Percentiles rank a stretch among this genome's conserved stretches.
Evolutionary conservation across 2,797 vertebrate species (phyloP).

Genomic region (Capromys pilorides): DNA sequence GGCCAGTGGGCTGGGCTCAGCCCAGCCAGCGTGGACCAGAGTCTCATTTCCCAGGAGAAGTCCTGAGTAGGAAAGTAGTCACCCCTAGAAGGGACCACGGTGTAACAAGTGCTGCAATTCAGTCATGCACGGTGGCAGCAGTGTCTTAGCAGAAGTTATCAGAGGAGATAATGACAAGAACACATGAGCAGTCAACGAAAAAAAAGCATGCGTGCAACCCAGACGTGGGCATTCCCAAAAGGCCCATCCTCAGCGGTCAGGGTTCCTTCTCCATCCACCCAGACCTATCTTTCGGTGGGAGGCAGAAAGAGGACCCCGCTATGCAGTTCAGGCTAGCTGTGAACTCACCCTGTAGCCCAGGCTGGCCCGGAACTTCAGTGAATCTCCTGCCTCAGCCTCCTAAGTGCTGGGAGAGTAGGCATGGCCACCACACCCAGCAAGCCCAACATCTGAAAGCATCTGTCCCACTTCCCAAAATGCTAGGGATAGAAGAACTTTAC

Average conservation of each 20-base stretch:
- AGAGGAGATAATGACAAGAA: background rate
- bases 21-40: background rate
- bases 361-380: background rate
- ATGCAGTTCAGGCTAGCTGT: background rate
- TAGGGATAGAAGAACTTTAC: slow-evolving; percentile 24
- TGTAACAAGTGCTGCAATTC: background rate
- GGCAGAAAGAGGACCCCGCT: background rate
- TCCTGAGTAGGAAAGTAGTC: background rate
- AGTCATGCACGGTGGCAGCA: background rate
- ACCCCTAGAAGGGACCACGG: background rate
- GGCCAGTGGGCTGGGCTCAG: background rate
- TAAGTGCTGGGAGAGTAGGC: background rate
- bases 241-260: slow-evolving; percentile 4
- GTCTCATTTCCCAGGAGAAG: slow-evolving; percentile 27
- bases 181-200: background rate
- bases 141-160: background rate
- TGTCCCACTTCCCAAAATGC: background rate
- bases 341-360: background rate
- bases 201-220: background rate
- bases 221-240: slow-evolving; percentile 31
- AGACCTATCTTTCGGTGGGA: background rate
- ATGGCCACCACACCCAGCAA: background rate
- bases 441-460: slow-evolving; percentile 20
- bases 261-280: background rate
- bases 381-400: background rate